Evolutionary conservation across 2,797 vertebrate species (phyloP), one percentile per base, ranked within the genome.

Genomic region (Orestias chungarensis): DNA sequence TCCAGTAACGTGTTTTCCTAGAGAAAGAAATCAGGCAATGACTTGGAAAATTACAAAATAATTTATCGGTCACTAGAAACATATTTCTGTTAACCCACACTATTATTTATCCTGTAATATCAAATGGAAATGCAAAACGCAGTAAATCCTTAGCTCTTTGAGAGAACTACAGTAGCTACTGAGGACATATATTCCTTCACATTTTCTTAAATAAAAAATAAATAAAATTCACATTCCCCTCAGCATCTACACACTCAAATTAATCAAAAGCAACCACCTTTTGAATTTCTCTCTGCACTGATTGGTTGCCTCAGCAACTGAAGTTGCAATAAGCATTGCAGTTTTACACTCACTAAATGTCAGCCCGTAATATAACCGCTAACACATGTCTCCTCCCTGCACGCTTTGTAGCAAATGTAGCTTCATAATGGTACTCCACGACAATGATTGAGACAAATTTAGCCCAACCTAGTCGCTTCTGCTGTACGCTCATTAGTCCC

Each of bases 381-480:
- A 82, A 73, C 74, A 71, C 66, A 23, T 47, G 62, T 70, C 80
- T 68, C 44, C 27, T 40, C n/a, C 61, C 43, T 73, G 75, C 75
- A 73, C 54, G 9, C 49, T 23, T n/a, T 54, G 66, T 75, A 86
- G 84, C 87, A 87, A 79, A 68, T 79, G 85, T 64, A 73, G 85
- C 85, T 82, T 71, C 74, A 68, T 70, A 31, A 64, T 78, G 78
- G 78, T 82, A 78, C 73, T 65, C 33, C 33, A 12, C 86, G 92
- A 89, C 89, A 61, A 65, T 91, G 86, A 92, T 88, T 89, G 87
- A 91, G 87, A 88, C 77, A 75, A 75, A 87, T 91, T 71, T 72
- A 65, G 75, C 83, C 72, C 62, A n/a, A 82, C 76, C 57, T 77
- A 82, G 75, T 84, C 78, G 82, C 66, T 76, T 72, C 70, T 68